Base-by-base conservation (phyloP, 2,888 invertebrate species). In the Drosophila conformis region DNA sequence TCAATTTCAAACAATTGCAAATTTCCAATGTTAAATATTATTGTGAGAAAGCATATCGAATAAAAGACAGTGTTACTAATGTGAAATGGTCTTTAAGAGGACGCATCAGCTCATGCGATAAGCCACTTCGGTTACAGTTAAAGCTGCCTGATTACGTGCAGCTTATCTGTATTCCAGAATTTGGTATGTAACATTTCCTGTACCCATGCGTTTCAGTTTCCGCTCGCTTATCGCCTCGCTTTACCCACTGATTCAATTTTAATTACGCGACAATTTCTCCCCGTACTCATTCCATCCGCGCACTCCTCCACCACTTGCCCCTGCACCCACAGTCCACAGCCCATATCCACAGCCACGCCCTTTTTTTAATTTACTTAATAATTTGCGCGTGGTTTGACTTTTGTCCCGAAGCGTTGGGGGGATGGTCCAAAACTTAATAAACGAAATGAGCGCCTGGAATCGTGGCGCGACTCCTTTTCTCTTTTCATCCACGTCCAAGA, bases 241-340 rank as follows among this genome's bases (percentile, higher is more conserved):
- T 42, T 62, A 33, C 21, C 63, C 56, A 71, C 64, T 64, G 74
- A 69, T 79, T 80, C 69, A 70, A 75, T 69, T 77, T 80, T 77
- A 80, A 80, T 80, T 80, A 72, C 77, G 69, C 63, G 65, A 67
- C 69, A 75, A 69, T 71, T 71, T 76, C 56, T 48, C 11, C n/a
- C 11, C 31, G 4, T 42, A 6, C 8, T 31, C 35, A 11, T 18
- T 46, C 15, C 21, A 15, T 25, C 4, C 15, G 46, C 2, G 25
- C 65, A n/a, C 25, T 15, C 4, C 46, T 15, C 33, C 31, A 21
- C 15, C 29, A 40, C 27, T 52, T 31, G 36, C 29, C 25, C 48
- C 48, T 29, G 18, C 48, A 11, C n/a, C 40, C 40, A 13, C 52
- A 27, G 18, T 38, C 31, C 21, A 27, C 25, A 46, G 7, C 4